Conservation (phyloP, 2,888 invertebrate genomes). For the Pseudoips prasinana region DNA sequence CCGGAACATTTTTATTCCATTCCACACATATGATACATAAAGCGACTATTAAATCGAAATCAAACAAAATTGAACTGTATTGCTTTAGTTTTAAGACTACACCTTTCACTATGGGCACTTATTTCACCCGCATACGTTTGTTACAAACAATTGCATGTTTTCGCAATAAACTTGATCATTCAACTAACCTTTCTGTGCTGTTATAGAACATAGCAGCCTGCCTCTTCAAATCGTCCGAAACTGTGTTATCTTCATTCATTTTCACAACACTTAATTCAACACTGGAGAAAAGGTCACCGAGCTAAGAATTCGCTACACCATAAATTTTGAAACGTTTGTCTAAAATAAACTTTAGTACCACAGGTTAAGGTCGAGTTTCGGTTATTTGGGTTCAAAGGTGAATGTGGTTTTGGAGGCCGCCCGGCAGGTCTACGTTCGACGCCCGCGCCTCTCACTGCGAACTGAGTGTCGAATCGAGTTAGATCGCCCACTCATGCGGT, state of each 20-base stretch:
- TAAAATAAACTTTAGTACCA: constrained; percentile 19
- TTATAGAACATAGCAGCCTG: constrained; percentile 77
- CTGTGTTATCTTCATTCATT: constrained; percentile 70
- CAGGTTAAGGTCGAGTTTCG: constrained; percentile 27
- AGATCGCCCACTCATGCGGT: constrained; percentile 59
- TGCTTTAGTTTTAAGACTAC: no score
- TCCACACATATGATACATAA: no score
- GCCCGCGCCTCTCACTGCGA: constrained; percentile 69
- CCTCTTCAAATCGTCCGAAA: constrained; percentile 68
- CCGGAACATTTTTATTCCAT: constrained; percentile 25
- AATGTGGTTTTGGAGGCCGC: constrained; percentile 46
- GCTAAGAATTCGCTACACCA: constrained; percentile 32
- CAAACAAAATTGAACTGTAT: no score
- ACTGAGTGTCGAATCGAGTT: constrained; percentile 40
- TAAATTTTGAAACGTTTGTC: constrained; percentile 8
- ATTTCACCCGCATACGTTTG: no score
- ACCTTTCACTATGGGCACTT: no score
- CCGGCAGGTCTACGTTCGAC: constrained; percentile 62
- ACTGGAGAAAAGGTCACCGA: constrained; percentile 35
- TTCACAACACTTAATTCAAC: constrained; percentile 31
- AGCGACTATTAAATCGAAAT: no score
- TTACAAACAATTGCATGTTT: constrained; percentile 30
- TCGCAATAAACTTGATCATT: constrained; percentile 30
- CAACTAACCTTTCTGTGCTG: constrained; percentile 69
- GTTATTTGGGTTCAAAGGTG: constrained; percentile 37